These are phyloP conservation scores for Gymnorhina tibicen DNA, from an alignment of 2,113 vertebrate genomes.

Conservation along the genomic window DNA sequence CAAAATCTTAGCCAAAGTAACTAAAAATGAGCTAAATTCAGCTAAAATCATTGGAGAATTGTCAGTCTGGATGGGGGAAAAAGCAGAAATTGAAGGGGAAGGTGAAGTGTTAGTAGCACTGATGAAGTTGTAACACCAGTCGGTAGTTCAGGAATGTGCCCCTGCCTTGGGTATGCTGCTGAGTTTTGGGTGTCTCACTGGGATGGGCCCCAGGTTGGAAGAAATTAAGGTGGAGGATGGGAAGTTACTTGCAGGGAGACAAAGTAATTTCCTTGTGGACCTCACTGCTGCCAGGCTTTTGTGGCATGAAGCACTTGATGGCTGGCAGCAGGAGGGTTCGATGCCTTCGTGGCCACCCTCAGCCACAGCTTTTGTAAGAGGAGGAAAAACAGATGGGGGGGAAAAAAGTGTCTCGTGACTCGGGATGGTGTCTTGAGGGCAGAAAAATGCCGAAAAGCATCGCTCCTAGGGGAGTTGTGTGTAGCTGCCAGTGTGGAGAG, in stretches of 20 bases:
- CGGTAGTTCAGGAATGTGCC: not conserved
- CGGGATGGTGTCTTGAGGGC: rapidly evolving
- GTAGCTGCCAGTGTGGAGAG: rapidly evolving
- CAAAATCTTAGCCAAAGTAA: not conserved
- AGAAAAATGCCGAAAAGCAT: not conserved
- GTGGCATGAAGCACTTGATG: not conserved
- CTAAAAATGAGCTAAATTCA: not conserved
- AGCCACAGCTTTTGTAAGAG: not conserved
- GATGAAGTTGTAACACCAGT: not conserved
- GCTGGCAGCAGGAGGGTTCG: not conserved
- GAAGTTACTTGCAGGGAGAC: not conserved
- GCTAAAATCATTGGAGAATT: not conserved
- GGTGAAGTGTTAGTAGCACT: rapidly evolving
- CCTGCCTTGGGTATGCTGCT: not conserved
- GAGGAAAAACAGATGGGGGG: not conserved
- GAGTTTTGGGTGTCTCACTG: not conserved
- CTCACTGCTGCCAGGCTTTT: not conserved
- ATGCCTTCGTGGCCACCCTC: not conserved
- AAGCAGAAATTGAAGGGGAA: not conserved
- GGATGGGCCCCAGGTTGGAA: not conserved
- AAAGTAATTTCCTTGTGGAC: not conserved
- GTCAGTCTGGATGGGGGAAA: not conserved
- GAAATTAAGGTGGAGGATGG: not conserved
- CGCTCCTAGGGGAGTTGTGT: rapidly evolving
- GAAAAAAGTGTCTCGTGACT: not conserved